These are phyloP conservation scores for Muraenolepis orangiensis DNA, from an alignment of 2,797 vertebrate species.

Conservation along the genomic window DNA sequence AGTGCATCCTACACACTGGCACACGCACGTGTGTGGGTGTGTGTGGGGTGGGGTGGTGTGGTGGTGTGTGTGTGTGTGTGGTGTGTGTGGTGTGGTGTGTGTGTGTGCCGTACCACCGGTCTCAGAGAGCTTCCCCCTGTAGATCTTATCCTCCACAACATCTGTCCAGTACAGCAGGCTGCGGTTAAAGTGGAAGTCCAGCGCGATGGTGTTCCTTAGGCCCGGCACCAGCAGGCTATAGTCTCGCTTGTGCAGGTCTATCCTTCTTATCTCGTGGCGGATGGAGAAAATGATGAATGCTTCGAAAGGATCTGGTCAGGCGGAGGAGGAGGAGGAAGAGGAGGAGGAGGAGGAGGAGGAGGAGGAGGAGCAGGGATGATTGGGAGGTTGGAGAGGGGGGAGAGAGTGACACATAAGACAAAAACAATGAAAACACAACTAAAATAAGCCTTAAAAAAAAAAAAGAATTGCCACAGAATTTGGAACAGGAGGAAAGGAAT, in stretches of 20 bases:
- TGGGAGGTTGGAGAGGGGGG: not conserved
- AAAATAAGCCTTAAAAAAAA: not conserved
- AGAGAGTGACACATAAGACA: not conserved
- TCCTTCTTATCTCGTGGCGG: constrained; percentile 96
- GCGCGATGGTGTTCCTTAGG: constrained; percentile 93
- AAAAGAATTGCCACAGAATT: not conserved
- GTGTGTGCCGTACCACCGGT: constrained; percentile 78
- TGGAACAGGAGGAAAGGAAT: not conserved
- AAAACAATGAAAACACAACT: not conserved
- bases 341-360: not conserved
- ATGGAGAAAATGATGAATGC: constrained; percentile 99
- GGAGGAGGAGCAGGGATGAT: not conserved
- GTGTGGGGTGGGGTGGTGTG: not conserved
- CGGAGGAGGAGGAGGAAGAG: constrained; percentile 24
- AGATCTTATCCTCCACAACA: constrained; percentile 99
- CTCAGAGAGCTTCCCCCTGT: constrained; percentile 91
- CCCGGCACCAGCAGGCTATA: constrained; percentile 95
- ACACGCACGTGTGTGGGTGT: not conserved
- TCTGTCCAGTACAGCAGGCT: constrained; percentile 98
- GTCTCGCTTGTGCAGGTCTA: constrained; percentile 97
- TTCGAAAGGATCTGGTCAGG: constrained; percentile 89
- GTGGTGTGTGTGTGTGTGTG: constrained; percentile 4
- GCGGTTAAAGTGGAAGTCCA: constrained; percentile 96
- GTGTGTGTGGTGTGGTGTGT: not conserved
- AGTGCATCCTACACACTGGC: not conserved